These are phyloP conservation scores for Heteronetta atricapilla DNA, from an alignment of 2,113 vertebrate genomes.

Conservation along the genomic window DNA sequence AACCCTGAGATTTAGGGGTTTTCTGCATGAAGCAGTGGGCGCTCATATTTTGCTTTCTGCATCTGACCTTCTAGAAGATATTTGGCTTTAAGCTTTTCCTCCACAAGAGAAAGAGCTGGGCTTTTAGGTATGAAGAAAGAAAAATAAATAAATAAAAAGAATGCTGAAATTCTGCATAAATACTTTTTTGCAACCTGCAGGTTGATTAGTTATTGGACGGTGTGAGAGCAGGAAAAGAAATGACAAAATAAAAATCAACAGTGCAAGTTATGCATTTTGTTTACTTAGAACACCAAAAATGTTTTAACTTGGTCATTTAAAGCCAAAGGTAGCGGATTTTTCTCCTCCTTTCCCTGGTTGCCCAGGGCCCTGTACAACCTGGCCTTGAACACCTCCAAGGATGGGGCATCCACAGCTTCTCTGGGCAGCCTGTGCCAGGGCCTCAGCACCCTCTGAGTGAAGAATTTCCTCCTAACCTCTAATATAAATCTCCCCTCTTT, in stretches of 20 bases:
- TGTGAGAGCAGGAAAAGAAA: neutral
- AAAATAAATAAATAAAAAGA: too few species aligned
- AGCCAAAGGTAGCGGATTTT: neutral
- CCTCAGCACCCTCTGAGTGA: too few species aligned
- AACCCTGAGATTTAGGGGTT: accelerated
- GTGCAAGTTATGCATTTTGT: neutral
- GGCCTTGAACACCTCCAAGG: too few species aligned
- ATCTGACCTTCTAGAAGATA: neutral
- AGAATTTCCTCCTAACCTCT: too few species aligned
- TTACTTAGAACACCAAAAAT: neutral
- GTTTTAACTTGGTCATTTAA: neutral
- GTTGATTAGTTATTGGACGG: neutral
- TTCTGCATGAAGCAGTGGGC: neutral
- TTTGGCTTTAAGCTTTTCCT: neutral
- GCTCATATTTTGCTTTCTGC: neutral
- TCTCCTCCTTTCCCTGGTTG: neutral
- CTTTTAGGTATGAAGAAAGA: neutral
- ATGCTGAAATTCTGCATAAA: neutral
- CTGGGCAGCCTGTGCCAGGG: too few species aligned
- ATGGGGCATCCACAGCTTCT: too few species aligned
- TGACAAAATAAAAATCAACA: neutral
- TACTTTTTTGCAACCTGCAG: too few species aligned
- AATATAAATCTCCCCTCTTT: too few species aligned
- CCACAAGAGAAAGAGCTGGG: neutral
- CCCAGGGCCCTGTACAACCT: too few species aligned